These are phyloP conservation scores for Calameuta filiformis DNA, from an alignment of 2,888 invertebrate genomes.

Conservation along the genomic window DNA sequence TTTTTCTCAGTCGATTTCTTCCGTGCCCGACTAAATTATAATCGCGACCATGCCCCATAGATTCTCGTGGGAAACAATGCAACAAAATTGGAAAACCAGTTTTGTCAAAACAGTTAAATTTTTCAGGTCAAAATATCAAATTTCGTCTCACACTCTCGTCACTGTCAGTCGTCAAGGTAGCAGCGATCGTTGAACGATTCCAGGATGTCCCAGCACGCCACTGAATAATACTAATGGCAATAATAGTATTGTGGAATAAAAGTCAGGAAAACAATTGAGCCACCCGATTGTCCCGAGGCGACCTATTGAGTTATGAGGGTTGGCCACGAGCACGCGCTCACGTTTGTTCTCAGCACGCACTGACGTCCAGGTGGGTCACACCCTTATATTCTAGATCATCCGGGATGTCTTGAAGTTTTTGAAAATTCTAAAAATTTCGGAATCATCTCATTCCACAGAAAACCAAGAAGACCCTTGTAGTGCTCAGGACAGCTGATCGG, in stretches of 20 bases:
- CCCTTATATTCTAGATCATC: background rate
- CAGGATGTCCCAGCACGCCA: conserved; percentile 20
- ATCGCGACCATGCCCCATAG: background rate
- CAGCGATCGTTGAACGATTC: background rate
- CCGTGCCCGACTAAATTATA: background rate
- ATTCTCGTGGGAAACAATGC: background rate
- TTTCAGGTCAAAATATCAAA: background rate
- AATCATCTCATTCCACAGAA: background rate
- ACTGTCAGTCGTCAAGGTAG: background rate
- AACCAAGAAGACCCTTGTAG: background rate
- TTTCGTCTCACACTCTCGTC: background rate
- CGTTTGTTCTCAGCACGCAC: background rate
- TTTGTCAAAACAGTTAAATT: background rate
- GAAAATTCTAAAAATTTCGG: background rate
- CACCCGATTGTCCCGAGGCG: conserved; percentile 1
- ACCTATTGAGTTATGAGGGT: background rate
- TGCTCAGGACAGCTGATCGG: conserved; percentile 24
- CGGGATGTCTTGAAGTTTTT: background rate
- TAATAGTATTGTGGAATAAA: conserved; percentile 34
- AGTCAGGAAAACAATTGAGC: conserved; percentile 55
- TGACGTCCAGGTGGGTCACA: background rate
- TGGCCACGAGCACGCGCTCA: background rate
- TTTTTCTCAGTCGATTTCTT: background rate
- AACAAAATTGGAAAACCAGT: background rate
- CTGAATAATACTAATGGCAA: conserved; percentile 28